Percentiles rank a stretch among this genome's conserved stretches.
These are phyloP conservation scores for Lepus europaeus DNA, from an alignment of 2,113 vertebrate species.

Conservation along the genomic window DNA sequence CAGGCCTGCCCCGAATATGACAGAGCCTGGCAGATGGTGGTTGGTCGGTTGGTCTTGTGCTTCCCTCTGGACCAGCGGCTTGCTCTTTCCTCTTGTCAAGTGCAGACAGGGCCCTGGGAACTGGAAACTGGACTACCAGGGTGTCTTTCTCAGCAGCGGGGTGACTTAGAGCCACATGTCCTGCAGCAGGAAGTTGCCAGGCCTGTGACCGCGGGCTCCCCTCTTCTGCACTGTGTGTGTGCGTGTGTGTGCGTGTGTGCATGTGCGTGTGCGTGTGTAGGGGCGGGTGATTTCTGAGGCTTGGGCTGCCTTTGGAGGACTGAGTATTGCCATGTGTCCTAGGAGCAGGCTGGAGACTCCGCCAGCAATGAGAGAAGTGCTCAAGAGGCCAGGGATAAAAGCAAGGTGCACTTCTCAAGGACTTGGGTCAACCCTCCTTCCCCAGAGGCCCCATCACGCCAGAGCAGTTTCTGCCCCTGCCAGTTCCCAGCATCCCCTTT, in stretches of 20 bases:
- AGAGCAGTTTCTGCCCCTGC: neutral
- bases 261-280: neutral
- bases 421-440: constrained; percentile 9
- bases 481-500: constrained; percentile 38
- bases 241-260: neutral
- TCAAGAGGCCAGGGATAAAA: constrained; percentile 64
- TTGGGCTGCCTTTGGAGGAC: neutral
- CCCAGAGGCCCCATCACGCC: neutral
- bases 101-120: neutral
- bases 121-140: neutral
- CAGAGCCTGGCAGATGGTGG: constrained; percentile 14
- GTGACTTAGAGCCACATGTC: neutral
- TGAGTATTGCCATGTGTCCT: constrained; percentile 54
- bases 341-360: constrained; percentile 6
- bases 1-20: neutral
- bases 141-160: neutral
- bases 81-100: neutral
- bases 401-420: constrained; percentile 10
- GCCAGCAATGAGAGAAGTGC: neutral
- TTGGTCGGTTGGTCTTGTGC: neutral
- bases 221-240: neutral
- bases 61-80: neutral
- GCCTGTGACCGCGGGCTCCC: neutral
- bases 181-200: neutral
- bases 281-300: neutral